Conservation (phyloP, 2,888 invertebrate genomes). For the Sarcophaga carnaria region DNA sequence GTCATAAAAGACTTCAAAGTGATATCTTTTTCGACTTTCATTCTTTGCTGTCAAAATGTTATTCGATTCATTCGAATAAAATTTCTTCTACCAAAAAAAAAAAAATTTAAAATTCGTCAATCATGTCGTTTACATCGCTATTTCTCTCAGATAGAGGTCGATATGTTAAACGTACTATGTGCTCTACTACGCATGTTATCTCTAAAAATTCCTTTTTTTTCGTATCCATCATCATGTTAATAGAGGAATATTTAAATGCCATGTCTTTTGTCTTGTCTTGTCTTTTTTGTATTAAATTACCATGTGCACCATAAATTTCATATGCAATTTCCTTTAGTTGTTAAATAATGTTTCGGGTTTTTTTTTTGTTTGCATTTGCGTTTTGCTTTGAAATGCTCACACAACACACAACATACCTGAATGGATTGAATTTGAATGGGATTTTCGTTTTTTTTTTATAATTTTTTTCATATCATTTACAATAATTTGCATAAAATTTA, state of each 20-base stretch:
- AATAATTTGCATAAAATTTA: slow-evolving; percentile 53
- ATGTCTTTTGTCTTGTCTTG: slow-evolving; percentile 8
- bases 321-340: slow-evolving; percentile 58
- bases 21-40: too few species aligned
- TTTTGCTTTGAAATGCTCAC: too few species aligned
- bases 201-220: neutral
- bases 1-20: too few species aligned
- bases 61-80: too few species aligned
- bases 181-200: slow-evolving; percentile 46
- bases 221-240: slow-evolving; percentile 32
- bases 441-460: slow-evolving; percentile 6
- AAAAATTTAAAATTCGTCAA: too few species aligned
- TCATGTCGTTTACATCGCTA: too few species aligned
- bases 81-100: too few species aligned
- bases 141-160: too few species aligned
- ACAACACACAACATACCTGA: too few species aligned
- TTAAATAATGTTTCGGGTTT: slow-evolving; percentile 23
- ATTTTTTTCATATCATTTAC: slow-evolving; percentile 9
- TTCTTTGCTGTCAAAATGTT: too few species aligned
- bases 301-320: slow-evolving; percentile 58
- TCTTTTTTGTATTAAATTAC: slow-evolving; percentile 25
- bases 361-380: neutral
- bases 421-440: slow-evolving; percentile 1
- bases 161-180: too few species aligned
- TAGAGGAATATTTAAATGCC: slow-evolving; percentile 35